These are phyloP conservation scores for Dolichallabes microphthalmus DNA, from an alignment of 2,113 vertebrate genomes.

Conservation along the genomic window DNA sequence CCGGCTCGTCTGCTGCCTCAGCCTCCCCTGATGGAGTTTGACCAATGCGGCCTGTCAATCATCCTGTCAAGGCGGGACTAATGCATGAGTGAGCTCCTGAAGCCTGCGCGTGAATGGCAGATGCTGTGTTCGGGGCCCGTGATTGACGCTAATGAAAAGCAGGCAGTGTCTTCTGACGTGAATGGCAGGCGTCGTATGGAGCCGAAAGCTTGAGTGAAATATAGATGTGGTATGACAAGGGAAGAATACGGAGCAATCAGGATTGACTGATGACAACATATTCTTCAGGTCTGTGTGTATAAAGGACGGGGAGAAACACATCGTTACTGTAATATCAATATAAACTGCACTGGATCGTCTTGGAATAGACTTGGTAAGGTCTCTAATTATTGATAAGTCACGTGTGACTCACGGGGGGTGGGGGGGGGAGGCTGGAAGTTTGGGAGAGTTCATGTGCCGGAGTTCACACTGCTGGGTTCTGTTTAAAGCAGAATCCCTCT, in stretches of 20 bases:
- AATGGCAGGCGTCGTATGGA: slow-evolving; percentile 59
- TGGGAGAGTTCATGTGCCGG: not conserved
- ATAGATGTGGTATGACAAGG: slow-evolving; percentile 47
- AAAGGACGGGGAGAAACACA: not conserved
- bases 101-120: slow-evolving; percentile 49
- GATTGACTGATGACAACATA: slow-evolving; percentile 66
- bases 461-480: not conserved
- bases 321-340: not conserved
- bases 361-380: not conserved
- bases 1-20: slow-evolving; percentile 36
- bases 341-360: not conserved
- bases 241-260: slow-evolving; percentile 63
- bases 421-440: no score
- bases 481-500: not conserved
- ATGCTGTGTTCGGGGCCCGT: slow-evolving; percentile 53
- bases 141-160: slow-evolving; percentile 79
- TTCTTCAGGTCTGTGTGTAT: not conserved
- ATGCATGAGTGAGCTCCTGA: slow-evolving; percentile 67
- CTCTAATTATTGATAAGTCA: not conserved
- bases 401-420: no score
- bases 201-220: not conserved
- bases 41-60: slow-evolving; percentile 68
- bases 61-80: slow-evolving; percentile 71
- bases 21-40: slow-evolving; percentile 60
- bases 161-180: slow-evolving; percentile 60